Evolutionary conservation across 2,797 vertebrate genomes (phyloP), one percentile per base, ranked within the genome.

Genomic region (Poeciliopsis presidionis): DNA sequence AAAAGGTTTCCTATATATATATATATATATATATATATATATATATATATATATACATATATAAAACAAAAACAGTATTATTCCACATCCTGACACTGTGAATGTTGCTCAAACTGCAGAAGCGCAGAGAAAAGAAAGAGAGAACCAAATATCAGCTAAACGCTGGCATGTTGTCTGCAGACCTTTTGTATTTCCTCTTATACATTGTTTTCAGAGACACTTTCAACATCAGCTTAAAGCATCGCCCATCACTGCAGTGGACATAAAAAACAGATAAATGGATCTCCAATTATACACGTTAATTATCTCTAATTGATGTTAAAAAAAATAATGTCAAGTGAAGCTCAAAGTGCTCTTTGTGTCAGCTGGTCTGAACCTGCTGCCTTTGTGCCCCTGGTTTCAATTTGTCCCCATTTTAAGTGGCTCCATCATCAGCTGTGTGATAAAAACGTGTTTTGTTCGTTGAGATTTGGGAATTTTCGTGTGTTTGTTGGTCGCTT

Each of bases 241-340:
- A 36, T 65, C 73, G 2, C 47, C 46, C 16, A 25, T 84, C 77
- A 67, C 28, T 1, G 61, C 36, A 86, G 51, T 30, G 36, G 75
- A 76, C 14, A 18, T 69, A 61, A 5, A 33, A 80, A 20, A 74
- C 49, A 28, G 63, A 83, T 72, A 59, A 79, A 84, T 28, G 59
- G 65, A 79, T 53, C 79, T 73, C 82, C 82, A 46, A 76, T 69
- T 78, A 74, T 22, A 67, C 1, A 13, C 76, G 25, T 67, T 84
- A 11, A 72, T 84, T 65, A 87, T 72, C 57, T 41, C 59, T 82
- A 74, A 85, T 71, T 43, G 39, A 46, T 61, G 73, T 49, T 51
- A 46, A 46, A 70, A 55, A 63, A 70, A 55, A 63, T 53, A 1
- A 75, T 77, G 69, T 77, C 53, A 79, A 81, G 78, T 30, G 72